Evolutionary conservation across 2,888 invertebrate species (phyloP), one percentile per base, ranked within the genome.

Genomic region (Endotricha flammealis): DNA sequence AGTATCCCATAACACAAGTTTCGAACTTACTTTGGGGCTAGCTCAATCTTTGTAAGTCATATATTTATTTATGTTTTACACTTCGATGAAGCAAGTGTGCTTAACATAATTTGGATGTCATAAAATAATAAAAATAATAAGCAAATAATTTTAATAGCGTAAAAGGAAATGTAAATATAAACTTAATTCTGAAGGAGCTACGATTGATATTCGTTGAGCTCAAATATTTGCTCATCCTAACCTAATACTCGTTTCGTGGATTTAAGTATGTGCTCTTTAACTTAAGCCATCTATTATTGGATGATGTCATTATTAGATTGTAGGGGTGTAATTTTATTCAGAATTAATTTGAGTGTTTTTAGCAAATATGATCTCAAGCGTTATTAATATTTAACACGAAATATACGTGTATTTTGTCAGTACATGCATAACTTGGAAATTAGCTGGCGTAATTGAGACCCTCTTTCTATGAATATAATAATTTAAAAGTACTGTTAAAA

Each of bases 301-400:
- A 50, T 64, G 58, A 64, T 45, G 53, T 63, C 57, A 63, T 53
- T 36, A 38, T 38, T 3, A 17, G 12, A 25, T 32, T 25, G 4
- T 25, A 27, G 25, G 32, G 32, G 25, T 43, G 17, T 33, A 33
- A 10, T 23, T 16, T 36, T 32, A 38, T 33, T 38, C 13, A 29
- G 16, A 30, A 32, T 27, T 23, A 20, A 23, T 13, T 32, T 28
- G 23, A 13, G 27, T 12, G 27, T 7, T 8, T 8, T 27, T 12
- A n/a, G 4, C 13, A 28, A 12, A 13, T n/a, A 28, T n/a, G n/a
- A 4, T 20, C 20, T 4, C n/a, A 6, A 20, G 20, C 20, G n/a
- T 20, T n/a, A 20, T 20, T 4, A 20, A 20, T 20, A 20, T 20
- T 38, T 24, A 12, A 23, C 24, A 24, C 24, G 3, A 24, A 27